phyloP scores from a whole-genome alignment of 1,140 invertebrate species.

The Drosophila kohkoa region DNA sequence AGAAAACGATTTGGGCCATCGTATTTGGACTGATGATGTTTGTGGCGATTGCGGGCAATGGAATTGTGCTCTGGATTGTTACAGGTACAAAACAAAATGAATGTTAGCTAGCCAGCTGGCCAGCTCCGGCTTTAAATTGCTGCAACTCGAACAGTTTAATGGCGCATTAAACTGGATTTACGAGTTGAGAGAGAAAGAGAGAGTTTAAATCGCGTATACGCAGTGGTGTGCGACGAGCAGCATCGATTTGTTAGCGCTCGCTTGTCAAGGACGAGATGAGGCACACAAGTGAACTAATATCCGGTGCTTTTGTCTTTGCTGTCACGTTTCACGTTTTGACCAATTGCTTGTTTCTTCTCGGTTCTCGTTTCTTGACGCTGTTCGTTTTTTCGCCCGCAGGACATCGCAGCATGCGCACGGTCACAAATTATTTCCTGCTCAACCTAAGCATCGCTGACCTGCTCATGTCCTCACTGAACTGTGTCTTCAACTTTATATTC shows the following conservation, averaged over 20 bases:
- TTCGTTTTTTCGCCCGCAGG: slow-evolving; percentile 83
- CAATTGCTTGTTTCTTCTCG: slow-evolving; percentile 12
- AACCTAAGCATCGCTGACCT: slow-evolving; percentile 97
- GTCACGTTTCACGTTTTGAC: slow-evolving; percentile 46
- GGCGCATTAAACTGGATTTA: slow-evolving; percentile 35
- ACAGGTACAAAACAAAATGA: slow-evolving; percentile 86
- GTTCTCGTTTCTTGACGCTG: neutral
- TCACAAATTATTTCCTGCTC: slow-evolving; percentile 98
- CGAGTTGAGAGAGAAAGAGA: neutral
- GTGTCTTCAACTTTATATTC: slow-evolving; percentile 97
- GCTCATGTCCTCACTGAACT: slow-evolving; percentile 96
- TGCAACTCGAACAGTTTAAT: slow-evolving; percentile 8
- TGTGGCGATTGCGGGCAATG: slow-evolving; percentile 92
- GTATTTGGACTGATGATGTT: slow-evolving; percentile 91
- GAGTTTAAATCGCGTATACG: slow-evolving; percentile 49
- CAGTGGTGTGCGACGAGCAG: slow-evolving; percentile 12
- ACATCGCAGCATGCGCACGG: slow-evolving; percentile 96
- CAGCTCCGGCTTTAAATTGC: neutral
- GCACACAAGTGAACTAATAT: slow-evolving; percentile 45
- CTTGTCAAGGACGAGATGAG: slow-evolving; percentile 1
- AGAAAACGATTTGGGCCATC: slow-evolving; percentile 88
- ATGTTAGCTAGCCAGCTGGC: neutral
- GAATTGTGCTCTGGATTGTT: slow-evolving; percentile 96
- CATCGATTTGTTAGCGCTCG: slow-evolving; percentile 15
- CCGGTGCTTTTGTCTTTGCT: slow-evolving; percentile 39